Evolutionary conservation across 2,888 invertebrate genomes (phyloP).

Genomic region (Ophion ventricosus): DNA sequence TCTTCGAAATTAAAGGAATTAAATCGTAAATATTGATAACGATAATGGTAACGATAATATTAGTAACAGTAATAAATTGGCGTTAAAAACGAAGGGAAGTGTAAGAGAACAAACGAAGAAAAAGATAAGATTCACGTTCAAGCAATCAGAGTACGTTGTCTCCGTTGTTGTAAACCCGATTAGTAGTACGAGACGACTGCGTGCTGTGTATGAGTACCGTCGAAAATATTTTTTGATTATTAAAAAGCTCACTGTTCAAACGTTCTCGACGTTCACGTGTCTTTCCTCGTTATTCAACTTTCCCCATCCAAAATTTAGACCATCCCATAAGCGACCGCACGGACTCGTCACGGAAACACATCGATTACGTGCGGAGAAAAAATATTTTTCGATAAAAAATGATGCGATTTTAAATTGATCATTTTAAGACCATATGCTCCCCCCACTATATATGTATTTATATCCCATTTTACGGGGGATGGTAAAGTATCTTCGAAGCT

Average conservation of each 20-base stretch:
- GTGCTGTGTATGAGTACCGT: conserved; percentile 71
- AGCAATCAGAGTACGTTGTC: conserved; percentile 65
- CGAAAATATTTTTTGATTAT: conserved; percentile 82
- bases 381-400: no score
- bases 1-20: conserved; percentile 50
- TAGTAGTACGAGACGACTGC: conserved; percentile 44
- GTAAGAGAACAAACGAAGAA: conserved; percentile 39
- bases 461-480: no score
- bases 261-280: conserved; percentile 72
- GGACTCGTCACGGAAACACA: no score
- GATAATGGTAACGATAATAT: conserved; percentile 35
- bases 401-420: no score
- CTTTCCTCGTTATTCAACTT: conserved; percentile 17
- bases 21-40: conserved; percentile 35
- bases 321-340: neutral
- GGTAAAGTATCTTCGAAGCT: no score
- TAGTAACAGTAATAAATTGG: conserved; percentile 61
- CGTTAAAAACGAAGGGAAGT: conserved; percentile 32
- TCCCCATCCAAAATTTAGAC: neutral
- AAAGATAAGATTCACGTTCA: conserved; percentile 64
- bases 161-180: conserved; percentile 64
- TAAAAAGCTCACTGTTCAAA: conserved; percentile 82
- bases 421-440: no score
- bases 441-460: no score
- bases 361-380: no score